Conservation (phyloP, 2,888 invertebrate species). For the Athalia cordata region DNA sequence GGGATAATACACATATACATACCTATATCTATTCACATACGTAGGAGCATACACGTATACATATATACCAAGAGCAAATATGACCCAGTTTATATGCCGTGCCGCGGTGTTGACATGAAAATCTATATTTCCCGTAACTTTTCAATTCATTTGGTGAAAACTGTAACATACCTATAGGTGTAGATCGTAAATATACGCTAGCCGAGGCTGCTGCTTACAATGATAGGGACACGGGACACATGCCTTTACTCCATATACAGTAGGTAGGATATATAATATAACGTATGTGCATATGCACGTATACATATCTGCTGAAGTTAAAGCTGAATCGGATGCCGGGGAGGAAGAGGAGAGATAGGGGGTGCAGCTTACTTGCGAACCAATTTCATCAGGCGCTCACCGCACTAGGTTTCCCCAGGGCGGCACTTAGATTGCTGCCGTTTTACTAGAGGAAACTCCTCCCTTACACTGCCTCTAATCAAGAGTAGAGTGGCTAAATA, state of each 20-base stretch:
- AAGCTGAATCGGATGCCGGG: neutral
- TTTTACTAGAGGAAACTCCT: constrained; percentile 25
- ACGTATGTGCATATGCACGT: neutral
- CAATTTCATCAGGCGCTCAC: constrained; percentile 23
- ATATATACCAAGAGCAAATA: neutral
- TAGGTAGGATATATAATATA: too few species aligned
- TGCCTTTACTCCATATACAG: too few species aligned
- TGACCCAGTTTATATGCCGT: constrained; percentile 26
- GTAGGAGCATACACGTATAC: neutral
- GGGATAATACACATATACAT: neutral
- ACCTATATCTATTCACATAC: constrained; percentile 7
- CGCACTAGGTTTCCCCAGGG: constrained; percentile 5
- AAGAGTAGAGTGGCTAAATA: constrained; percentile 29
- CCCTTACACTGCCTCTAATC: constrained; percentile 28
- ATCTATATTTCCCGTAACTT: constrained; percentile 37
- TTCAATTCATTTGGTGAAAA: constrained; percentile 35
- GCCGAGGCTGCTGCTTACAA: neutral
- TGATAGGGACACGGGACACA: too few species aligned
- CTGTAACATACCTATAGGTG: neutral
- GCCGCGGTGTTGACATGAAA: constrained; percentile 9
- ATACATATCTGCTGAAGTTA: neutral
- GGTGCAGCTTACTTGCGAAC: constrained; percentile 19
- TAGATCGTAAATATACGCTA: neutral
- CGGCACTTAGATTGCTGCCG: constrained; percentile 13
- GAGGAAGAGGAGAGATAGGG: neutral